Evolutionary conservation across 2,888 invertebrate genomes (phyloP).

Genomic region (Spatulosminthurus flaviceps): DNA sequence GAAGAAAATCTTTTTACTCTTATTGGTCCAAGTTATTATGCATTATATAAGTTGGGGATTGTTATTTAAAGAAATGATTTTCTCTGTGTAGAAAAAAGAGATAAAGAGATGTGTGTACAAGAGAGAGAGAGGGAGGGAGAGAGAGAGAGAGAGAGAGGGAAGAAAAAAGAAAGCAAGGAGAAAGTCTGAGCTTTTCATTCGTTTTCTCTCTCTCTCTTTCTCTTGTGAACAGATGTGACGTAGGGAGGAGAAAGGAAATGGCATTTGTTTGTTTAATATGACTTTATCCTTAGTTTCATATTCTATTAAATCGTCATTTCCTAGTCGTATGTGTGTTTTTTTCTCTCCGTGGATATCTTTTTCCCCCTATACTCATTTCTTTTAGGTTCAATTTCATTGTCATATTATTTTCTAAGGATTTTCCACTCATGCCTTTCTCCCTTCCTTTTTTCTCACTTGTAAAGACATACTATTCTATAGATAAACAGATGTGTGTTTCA

Average conservation of each 20-base stretch:
- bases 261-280: slow-evolving; percentile 42
- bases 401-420: slow-evolving; percentile 23
- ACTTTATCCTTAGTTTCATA: slow-evolving; percentile 39
- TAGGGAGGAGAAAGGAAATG: neutral
- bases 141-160: neutral
- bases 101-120: neutral
- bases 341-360: neutral
- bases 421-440: neutral
- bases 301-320: slow-evolving; percentile 40
- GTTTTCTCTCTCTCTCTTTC: neutral
- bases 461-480: too few species aligned
- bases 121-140: neutral
- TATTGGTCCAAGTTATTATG: too few species aligned
- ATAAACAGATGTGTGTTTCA: too few species aligned
- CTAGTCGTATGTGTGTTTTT: neutral
- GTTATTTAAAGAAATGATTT: too few species aligned
- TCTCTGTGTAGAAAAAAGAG: neutral
- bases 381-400: slow-evolving; percentile 37
- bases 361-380: slow-evolving; percentile 30
- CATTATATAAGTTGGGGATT: too few species aligned
- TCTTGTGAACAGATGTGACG: neutral
- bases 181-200: too few species aligned
- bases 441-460: too few species aligned
- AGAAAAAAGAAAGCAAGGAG: too few species aligned
- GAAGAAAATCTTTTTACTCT: too few species aligned